phyloP scores from a whole-genome alignment of 1,140 invertebrate species.

The Lethocerus indicus region DNA sequence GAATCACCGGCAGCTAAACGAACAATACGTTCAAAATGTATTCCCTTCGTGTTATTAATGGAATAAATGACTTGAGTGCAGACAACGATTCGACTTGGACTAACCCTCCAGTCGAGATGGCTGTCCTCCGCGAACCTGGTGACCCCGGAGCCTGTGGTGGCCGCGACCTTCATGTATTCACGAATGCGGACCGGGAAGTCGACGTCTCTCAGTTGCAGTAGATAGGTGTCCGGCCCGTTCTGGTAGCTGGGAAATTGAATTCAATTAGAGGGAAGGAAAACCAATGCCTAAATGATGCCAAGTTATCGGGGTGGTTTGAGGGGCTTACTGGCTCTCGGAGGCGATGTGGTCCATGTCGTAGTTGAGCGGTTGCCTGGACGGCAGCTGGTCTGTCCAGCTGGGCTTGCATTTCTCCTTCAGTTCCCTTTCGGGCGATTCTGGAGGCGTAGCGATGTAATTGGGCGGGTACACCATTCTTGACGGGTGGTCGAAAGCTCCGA shows the following conservation, averaged over 20 bases:
- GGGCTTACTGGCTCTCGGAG: conserved; percentile 73
- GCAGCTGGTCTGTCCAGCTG: conserved; percentile 47
- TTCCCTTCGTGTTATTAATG: background rate
- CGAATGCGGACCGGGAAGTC: conserved; percentile 79
- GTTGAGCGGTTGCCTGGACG: conserved; percentile 59
- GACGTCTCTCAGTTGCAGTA: conserved; percentile 79
- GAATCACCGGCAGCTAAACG: conserved; percentile 63
- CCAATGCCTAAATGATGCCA: background rate
- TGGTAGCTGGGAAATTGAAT: conserved; percentile 54
- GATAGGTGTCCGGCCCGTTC: conserved; percentile 88
- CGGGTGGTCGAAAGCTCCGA: conserved; percentile 70
- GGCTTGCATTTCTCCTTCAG: conserved; percentile 24
- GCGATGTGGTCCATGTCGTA: conserved; percentile 64
- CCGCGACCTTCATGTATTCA: conserved; percentile 85
- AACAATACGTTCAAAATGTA: too few relatives aligned
- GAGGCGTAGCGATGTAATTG: conserved; percentile 58
- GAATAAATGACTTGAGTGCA: background rate
- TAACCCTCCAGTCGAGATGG: conserved; percentile 58
- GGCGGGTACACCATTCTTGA: conserved; percentile 90
- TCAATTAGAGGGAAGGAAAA: too few relatives aligned
- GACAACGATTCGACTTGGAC: background rate
- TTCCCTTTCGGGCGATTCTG: conserved; percentile 40
- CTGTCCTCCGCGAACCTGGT: conserved; percentile 17
- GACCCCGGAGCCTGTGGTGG: conserved; percentile 29
- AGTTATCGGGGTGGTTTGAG: too few relatives aligned